phyloP scores from a whole-genome alignment of 2,113 vertebrate species.

The Recurvirostra avosetta region DNA sequence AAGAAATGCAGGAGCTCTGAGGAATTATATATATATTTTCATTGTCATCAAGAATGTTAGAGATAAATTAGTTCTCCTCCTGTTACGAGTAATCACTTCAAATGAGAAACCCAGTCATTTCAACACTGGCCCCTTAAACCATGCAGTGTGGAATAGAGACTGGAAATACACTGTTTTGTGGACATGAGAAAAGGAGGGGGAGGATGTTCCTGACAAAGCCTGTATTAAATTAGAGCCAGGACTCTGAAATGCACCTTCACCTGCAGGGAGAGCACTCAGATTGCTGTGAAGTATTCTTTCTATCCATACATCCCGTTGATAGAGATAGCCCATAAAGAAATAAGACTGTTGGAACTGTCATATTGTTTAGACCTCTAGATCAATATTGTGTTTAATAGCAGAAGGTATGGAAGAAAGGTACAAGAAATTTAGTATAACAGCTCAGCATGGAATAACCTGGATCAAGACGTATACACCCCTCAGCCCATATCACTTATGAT shows the following conservation, averaged over 20 bases:
- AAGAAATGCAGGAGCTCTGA: not conserved
- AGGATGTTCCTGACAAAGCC: not conserved
- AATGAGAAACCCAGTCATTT: not conserved
- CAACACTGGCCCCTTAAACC: not conserved
- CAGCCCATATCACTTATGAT: not conserved
- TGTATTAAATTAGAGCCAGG: not conserved
- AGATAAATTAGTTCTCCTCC: not conserved
- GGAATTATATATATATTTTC: not conserved
- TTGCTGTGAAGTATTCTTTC: not conserved
- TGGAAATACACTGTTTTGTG: not conserved
- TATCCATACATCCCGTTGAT: not conserved
- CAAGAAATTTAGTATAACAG: not conserved
- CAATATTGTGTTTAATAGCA: not conserved
- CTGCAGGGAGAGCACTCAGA: rapidly evolving
- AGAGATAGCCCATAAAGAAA: not conserved
- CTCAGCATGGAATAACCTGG: not conserved
- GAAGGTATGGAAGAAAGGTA: not conserved
- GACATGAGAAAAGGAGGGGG: not conserved
- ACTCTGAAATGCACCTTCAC: not conserved
- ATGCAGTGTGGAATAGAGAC: not conserved
- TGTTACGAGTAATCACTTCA: not conserved
- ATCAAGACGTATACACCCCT: not conserved
- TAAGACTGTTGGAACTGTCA: not conserved
- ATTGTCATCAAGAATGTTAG: not conserved
- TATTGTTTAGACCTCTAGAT: not conserved